These are phyloP conservation scores for Phyllostomus discolor DNA, from an alignment of 2,113 vertebrate genomes.

Conservation along the genomic window DNA sequence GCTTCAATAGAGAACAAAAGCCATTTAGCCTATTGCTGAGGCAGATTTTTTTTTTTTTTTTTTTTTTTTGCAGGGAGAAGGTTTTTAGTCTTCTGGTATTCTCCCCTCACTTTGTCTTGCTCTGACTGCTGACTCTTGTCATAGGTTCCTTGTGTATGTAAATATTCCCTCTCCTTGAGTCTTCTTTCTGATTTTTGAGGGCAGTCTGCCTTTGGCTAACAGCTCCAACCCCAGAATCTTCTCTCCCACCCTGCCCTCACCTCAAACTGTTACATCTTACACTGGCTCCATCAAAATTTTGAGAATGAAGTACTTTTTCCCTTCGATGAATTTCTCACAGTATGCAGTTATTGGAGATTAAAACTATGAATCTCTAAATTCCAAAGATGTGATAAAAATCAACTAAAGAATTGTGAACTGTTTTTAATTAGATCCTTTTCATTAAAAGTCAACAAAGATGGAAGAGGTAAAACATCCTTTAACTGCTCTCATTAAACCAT, in stretches of 20 bases:
- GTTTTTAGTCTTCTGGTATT: background rate
- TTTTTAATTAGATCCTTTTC: background rate
- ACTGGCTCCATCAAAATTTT: background rate
- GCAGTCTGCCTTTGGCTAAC: background rate
- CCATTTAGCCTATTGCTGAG: background rate
- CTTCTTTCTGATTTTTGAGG: background rate
- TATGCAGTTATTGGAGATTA: background rate
- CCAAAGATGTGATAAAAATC: background rate
- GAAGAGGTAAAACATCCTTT: background rate
- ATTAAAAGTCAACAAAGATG: background rate
- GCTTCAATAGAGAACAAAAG: background rate
- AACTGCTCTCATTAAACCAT: background rate
- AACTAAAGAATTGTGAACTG: background rate
- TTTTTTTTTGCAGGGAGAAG: background rate
- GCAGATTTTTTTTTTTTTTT: background rate
- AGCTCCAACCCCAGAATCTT: background rate
- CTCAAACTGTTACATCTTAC: background rate
- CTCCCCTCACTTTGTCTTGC: background rate
- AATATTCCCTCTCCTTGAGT: background rate
- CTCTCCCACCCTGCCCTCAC: background rate
- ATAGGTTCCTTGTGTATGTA: background rate
- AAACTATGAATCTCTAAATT: background rate
- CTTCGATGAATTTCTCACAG: background rate
- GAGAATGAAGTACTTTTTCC: background rate
- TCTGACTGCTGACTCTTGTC: background rate